phyloP scores from a whole-genome alignment of 1,140 invertebrate species.

The Melipona quadrifasciata region DNA sequence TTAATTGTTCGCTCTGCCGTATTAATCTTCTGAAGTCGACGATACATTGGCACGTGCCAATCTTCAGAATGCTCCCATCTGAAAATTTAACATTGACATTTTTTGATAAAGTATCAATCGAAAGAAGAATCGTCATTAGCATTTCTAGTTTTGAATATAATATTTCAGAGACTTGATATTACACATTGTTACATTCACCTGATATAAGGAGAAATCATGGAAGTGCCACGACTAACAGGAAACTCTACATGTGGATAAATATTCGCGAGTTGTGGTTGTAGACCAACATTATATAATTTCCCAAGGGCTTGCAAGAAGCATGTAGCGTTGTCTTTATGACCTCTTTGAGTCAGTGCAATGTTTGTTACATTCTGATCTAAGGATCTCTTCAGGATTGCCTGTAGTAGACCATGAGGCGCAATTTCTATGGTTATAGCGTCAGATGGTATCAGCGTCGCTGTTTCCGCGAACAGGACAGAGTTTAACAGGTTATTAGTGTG shows the following conservation, averaged over 20 bases:
- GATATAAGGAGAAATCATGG: slow-evolving; percentile 87
- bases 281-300: slow-evolving; percentile 85
- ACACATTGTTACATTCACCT: slow-evolving; percentile 23
- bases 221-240: slow-evolving; percentile 88
- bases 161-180: not conserved
- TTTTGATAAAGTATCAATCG: no score
- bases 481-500: slow-evolving; percentile 95
- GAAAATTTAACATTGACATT: slow-evolving; percentile 68
- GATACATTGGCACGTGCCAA: slow-evolving; percentile 86
- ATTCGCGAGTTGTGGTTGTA: slow-evolving; percentile 84
- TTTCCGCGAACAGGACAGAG: slow-evolving; percentile 94
- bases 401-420: slow-evolving; percentile 90
- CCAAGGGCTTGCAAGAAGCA: slow-evolving; percentile 89
- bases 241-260: slow-evolving; percentile 85
- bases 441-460: slow-evolving; percentile 87
- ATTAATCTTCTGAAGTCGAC: slow-evolving; percentile 84
- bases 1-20: slow-evolving; percentile 85
- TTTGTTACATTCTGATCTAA: slow-evolving; percentile 84
- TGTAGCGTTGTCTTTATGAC: slow-evolving; percentile 87
- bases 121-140: no score
- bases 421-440: slow-evolving; percentile 92
- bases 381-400: slow-evolving; percentile 85
- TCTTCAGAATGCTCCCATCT: slow-evolving; percentile 95
- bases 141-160: no score
- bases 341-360: slow-evolving; percentile 90